A percentile compares a stretch with the other conserved stretches of the same genome.
These are phyloP conservation scores for Phalacrocorax carbo DNA, from an alignment of 2,113 vertebrate species.

Conservation along the genomic window DNA sequence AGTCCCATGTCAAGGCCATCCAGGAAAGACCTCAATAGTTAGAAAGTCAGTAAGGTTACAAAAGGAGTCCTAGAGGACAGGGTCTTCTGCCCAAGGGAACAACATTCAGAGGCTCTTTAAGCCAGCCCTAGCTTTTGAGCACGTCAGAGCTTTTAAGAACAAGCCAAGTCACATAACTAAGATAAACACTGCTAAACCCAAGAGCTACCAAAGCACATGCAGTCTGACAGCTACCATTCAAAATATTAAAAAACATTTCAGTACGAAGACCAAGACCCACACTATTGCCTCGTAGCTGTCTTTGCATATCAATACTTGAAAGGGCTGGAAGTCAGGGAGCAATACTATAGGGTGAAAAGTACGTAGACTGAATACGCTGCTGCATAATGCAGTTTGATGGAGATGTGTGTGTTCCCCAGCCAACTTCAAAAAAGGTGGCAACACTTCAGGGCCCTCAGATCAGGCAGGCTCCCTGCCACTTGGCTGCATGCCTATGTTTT, in stretches of 20 bases:
- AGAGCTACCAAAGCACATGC: not conserved
- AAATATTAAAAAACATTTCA: not conserved
- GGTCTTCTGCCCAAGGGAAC: not conserved
- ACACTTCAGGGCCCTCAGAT: not conserved
- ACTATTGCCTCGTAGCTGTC: not conserved
- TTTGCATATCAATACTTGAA: not conserved
- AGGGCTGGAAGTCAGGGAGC: not conserved
- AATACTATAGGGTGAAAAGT: not conserved
- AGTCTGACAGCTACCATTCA: not conserved
- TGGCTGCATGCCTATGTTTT: not conserved
- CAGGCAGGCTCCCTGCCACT: not conserved
- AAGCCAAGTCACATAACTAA: not conserved
- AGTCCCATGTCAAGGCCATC: not conserved
- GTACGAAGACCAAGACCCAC: not conserved
- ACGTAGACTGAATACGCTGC: not conserved
- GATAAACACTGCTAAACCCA: not conserved
- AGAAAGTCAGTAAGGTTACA: not conserved
- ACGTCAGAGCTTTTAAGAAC: not conserved
- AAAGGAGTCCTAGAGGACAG: not conserved
- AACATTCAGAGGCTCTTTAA: not conserved
- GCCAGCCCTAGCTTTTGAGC: not conserved
- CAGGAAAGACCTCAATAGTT: not conserved
- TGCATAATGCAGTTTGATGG: not conserved
- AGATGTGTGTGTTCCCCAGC: fast-evolving
- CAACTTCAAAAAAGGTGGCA: not conserved